Conservation (phyloP, 2,797 vertebrate species). For the Pseudochirops corinnae region DNA sequence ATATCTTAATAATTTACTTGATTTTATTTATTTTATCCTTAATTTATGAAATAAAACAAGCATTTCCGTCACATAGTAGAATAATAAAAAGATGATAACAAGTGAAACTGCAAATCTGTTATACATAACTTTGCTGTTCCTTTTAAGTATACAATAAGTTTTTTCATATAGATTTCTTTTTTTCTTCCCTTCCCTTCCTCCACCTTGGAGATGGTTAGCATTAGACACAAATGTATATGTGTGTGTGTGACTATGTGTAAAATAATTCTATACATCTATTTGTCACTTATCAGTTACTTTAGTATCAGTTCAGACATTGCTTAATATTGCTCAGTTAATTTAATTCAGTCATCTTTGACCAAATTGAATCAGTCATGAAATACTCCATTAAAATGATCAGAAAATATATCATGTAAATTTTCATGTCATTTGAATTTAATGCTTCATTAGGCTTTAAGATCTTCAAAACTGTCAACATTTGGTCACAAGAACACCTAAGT, state of each 20-base stretch:
- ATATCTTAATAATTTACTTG: background rate
- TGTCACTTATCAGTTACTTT: background rate
- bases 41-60: background rate
- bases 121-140: background rate
- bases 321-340: background rate
- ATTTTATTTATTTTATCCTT: background rate
- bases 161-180: background rate
- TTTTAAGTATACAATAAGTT: background rate
- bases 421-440: background rate
- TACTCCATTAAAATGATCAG: background rate
- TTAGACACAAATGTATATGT: background rate
- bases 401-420: background rate
- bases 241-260: too few species aligned
- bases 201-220: background rate
- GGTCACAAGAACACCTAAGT: background rate
- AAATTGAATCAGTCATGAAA: background rate
- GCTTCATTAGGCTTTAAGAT: background rate
- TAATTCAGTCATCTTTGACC: background rate
- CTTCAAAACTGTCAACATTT: background rate
- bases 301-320: background rate
- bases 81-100: background rate
- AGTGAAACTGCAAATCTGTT: background rate
- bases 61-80: background rate
- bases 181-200: background rate
- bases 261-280: background rate